Evolutionary conservation across 2,113 vertebrate genomes (phyloP).

Genomic region (Toxostoma redivivum): DNA sequence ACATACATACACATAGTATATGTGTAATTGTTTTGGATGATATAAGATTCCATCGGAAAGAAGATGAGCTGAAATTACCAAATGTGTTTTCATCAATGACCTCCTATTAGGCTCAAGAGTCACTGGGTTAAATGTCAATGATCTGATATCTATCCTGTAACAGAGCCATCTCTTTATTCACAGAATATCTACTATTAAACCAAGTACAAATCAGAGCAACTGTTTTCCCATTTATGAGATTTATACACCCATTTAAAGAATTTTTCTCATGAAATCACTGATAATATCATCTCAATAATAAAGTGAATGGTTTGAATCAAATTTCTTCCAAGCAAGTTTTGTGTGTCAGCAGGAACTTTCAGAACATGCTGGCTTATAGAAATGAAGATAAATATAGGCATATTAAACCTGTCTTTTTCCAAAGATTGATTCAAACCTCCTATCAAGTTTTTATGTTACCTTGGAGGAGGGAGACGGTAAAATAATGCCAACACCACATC

Average conservation of each 20-base stretch:
- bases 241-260: slow-evolving; percentile 68
- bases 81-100: slow-evolving; percentile 30
- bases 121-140: slow-evolving; percentile 59
- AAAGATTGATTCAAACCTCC: slow-evolving; percentile 36
- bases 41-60: slow-evolving; percentile 12
- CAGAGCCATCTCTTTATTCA: slow-evolving; percentile 53
- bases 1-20: background rate
- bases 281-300: slow-evolving; percentile 62
- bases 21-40: slow-evolving; percentile 21
- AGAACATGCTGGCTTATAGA: slow-evolving; percentile 48
- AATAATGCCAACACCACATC: background rate
- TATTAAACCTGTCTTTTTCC: background rate
- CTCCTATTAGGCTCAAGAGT: slow-evolving; percentile 31
- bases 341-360: slow-evolving; percentile 55
- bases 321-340: slow-evolving; percentile 59
- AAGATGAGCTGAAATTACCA: slow-evolving; percentile 34
- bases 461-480: background rate
- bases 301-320: slow-evolving; percentile 48
- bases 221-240: slow-evolving; percentile 68
- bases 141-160: slow-evolving; percentile 33
- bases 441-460: slow-evolving; percentile 21
- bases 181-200: slow-evolving; percentile 37
- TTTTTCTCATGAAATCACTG: slow-evolving; percentile 54
- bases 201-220: slow-evolving; percentile 48
- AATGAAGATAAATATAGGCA: slow-evolving; percentile 57